Evolutionary conservation across 2,888 invertebrate species (phyloP).

Genomic region (Gortyna flavago): DNA sequence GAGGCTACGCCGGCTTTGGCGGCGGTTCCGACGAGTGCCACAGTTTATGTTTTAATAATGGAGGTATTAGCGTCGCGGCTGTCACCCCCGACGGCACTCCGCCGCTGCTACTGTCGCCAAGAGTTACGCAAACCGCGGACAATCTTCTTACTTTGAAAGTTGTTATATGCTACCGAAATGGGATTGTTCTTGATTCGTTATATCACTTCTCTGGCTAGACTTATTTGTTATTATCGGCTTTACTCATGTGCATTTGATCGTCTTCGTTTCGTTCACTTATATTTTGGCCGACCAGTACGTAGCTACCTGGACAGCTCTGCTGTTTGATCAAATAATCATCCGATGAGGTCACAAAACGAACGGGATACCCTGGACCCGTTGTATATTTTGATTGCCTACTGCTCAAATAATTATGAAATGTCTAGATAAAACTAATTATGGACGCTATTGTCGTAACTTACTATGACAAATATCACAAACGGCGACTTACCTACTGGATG

Average conservation of each 20-base stretch:
- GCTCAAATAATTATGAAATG: background rate
- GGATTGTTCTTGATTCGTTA: background rate
- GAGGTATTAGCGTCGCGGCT: constrained; percentile 75
- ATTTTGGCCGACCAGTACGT: background rate
- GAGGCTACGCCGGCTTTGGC: constrained; percentile 35
- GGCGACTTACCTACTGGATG: background rate
- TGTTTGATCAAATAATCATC: background rate
- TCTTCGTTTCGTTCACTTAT: background rate
- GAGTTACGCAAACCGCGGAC: constrained; percentile 50
- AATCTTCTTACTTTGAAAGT: constrained; percentile 34
- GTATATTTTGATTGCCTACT: background rate
- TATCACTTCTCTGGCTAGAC: background rate
- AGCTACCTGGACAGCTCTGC: background rate
- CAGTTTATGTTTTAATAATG: constrained; percentile 83
- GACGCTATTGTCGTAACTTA: background rate
- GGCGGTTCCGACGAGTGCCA: constrained; percentile 56
- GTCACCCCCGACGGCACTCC: constrained; percentile 65
- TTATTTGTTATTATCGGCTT: background rate
- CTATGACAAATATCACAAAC: background rate
- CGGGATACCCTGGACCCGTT: background rate
- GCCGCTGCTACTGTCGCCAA: constrained; percentile 57
- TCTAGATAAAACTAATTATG: background rate
- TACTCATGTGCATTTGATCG: background rate
- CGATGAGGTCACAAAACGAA: background rate
- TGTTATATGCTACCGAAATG: constrained; percentile 6